phyloP scores from a whole-genome alignment of 2,888 invertebrate genomes.

The Koerneria pararmatus region DNA sequence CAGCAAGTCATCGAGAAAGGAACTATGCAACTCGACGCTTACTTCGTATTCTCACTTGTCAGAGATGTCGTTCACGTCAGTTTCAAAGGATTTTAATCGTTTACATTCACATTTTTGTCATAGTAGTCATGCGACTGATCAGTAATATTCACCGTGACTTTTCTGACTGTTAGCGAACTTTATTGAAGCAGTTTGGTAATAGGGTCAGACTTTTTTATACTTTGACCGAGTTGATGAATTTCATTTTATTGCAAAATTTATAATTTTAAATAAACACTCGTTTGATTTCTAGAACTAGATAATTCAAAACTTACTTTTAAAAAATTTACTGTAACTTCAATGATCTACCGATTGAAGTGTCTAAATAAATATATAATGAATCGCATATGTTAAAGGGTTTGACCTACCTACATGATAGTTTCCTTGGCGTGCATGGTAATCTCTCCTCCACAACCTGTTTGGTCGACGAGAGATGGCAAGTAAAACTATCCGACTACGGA shows the following conservation, averaged over 20 bases:
- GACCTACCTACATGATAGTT: constrained; percentile 15
- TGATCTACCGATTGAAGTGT: not conserved
- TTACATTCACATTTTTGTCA: no score
- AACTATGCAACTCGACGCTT: constrained; percentile 23
- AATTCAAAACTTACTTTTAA: not conserved
- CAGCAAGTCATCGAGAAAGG: constrained; percentile 20
- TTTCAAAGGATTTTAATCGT: no score
- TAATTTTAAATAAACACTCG: not conserved
- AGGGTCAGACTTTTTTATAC: no score
- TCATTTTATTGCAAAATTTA: not conserved
- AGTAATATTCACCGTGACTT: no score
- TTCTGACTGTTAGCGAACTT: no score
- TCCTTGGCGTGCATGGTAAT: constrained; percentile 19
- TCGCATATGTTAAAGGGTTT: constrained; percentile 9
- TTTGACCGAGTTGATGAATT: not conserved
- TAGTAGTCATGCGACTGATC: no score
- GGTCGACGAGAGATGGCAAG: constrained; percentile 23
- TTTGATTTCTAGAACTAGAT: not conserved
- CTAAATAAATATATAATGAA: not conserved
- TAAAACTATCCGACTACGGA: constrained; percentile 23
- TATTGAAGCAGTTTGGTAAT: no score
- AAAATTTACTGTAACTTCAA: not conserved
- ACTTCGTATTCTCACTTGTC: constrained; percentile 23
- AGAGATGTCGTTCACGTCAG: constrained; percentile 20
- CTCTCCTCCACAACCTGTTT: constrained; percentile 7